Percentiles rank a stretch among this genome's conserved stretches.
These are phyloP conservation scores for Sus cebifrons DNA, from an alignment of 2,797 vertebrate genomes.

Conservation along the genomic window DNA sequence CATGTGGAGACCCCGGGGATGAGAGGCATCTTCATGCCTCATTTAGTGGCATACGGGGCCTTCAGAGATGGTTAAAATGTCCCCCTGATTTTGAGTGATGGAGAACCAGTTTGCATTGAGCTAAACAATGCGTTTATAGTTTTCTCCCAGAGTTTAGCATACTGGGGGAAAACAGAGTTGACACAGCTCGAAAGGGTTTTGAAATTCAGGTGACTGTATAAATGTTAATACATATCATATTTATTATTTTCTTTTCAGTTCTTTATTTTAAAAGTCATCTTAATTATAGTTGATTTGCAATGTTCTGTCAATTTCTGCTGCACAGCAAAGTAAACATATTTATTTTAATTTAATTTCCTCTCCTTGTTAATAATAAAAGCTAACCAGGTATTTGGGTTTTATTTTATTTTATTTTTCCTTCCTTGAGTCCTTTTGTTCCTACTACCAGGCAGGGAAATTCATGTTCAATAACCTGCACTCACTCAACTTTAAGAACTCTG, in stretches of 20 bases:
- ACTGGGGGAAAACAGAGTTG: slow-evolving; percentile 85
- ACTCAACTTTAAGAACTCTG: slow-evolving; percentile 85
- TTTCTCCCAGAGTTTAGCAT: slow-evolving; percentile 86
- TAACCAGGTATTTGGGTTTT: slow-evolving; percentile 77
- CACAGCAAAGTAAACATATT: slow-evolving; percentile 23
- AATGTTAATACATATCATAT: slow-evolving; percentile 85
- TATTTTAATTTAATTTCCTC: slow-evolving; percentile 89
- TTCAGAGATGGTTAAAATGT: slow-evolving; percentile 88
- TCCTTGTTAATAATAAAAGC: slow-evolving; percentile 90
- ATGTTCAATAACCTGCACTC: slow-evolving; percentile 84
- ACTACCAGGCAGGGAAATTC: slow-evolving; percentile 77
- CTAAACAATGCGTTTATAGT: slow-evolving; percentile 87
- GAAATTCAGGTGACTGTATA: slow-evolving; percentile 88
- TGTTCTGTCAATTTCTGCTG: too few species aligned
- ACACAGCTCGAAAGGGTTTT: slow-evolving; percentile 88
- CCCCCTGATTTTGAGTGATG: slow-evolving; percentile 86
- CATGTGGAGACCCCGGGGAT: slow-evolving; percentile 81
- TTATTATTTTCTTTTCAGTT: too few species aligned
- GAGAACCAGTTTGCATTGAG: slow-evolving; percentile 87
- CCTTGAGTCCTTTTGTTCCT: background rate
- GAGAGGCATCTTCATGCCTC: slow-evolving; percentile 83
- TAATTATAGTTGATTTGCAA: too few species aligned
- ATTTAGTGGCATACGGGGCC: slow-evolving; percentile 82
- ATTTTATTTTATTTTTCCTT: background rate
- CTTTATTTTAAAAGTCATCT: too few species aligned